phyloP scores from a whole-genome alignment of 2,113 vertebrate species.

The Cyanoderma ruficeps region DNA sequence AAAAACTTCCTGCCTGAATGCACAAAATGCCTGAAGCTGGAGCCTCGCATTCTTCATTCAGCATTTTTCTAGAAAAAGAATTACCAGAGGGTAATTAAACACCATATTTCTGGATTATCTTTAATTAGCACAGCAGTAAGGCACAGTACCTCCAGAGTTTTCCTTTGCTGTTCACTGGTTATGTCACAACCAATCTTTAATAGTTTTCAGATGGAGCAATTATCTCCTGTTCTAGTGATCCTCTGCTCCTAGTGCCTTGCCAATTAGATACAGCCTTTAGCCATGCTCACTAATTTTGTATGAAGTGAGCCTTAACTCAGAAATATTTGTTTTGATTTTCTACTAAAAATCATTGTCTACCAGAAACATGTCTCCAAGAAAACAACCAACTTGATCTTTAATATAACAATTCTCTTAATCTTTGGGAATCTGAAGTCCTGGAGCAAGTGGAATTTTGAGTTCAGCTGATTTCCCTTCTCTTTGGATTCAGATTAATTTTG shows the following conservation, averaged over 20 bases:
- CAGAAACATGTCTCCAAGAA: neutral
- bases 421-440: neutral
- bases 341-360: neutral
- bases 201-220: constrained; percentile 38
- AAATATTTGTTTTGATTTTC: constrained; percentile 1
- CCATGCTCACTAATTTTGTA: neutral
- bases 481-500: neutral
- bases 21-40: neutral
- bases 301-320: constrained; percentile 3
- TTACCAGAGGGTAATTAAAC: constrained; percentile 1
- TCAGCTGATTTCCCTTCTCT: neutral
- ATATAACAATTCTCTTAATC: neutral
- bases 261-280: constrained; percentile 18
- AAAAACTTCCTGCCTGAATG: neutral
- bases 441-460: neutral
- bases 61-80: neutral
- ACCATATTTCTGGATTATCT: neutral
- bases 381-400: neutral
- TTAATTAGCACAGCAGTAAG: constrained; percentile 12
- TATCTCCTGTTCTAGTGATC: neutral
- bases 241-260: neutral
- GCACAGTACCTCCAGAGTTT: neutral
- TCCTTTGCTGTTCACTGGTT: constrained; percentile 41
- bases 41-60: neutral
- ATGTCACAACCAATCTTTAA: neutral